Evolutionary conservation across 1,140 invertebrate species (phyloP).

Genomic region (Procambarus clarkii): DNA sequence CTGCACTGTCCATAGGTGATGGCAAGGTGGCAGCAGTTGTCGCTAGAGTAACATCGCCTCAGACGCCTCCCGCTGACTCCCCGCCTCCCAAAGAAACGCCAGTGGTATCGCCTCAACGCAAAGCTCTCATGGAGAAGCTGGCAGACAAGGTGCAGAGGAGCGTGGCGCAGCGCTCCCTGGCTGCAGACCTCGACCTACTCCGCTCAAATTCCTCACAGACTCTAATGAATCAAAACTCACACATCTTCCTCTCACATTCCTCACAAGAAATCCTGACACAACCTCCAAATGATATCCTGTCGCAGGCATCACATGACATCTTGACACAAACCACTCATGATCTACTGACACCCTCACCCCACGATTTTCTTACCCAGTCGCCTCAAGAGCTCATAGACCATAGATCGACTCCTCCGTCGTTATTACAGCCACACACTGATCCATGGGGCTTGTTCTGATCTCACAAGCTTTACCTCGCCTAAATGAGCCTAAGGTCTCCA

Average conservation of each 20-base stretch:
- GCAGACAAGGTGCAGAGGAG: slow-evolving; percentile 71
- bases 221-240: neutral
- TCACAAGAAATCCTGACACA: neutral
- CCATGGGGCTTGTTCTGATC: slow-evolving; percentile 40
- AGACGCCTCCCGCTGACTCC: slow-evolving; percentile 25
- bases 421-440: slow-evolving; percentile 39
- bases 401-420: slow-evolving; percentile 2
- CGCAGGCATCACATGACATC: slow-evolving; percentile 38
- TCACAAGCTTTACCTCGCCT: neutral
- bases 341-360: slow-evolving; percentile 18
- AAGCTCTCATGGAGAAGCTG: slow-evolving; percentile 70
- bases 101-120: slow-evolving; percentile 57
- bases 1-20: slow-evolving; percentile 20
- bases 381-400: slow-evolving; percentile 29
- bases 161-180: slow-evolving; percentile 59
- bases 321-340: slow-evolving; percentile 28
- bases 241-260: slow-evolving; percentile 3
- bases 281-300: slow-evolving; percentile 20
- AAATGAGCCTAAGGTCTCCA: no score
- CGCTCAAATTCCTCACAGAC: neutral
- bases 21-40: neutral
- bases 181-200: slow-evolving; percentile 30
- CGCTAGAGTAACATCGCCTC: neutral
- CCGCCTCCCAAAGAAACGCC: slow-evolving; percentile 36
- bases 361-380: slow-evolving; percentile 12